These are phyloP conservation scores for Cotesia vestalis DNA, from an alignment of 1,140 invertebrate genomes.

Conservation along the genomic window DNA sequence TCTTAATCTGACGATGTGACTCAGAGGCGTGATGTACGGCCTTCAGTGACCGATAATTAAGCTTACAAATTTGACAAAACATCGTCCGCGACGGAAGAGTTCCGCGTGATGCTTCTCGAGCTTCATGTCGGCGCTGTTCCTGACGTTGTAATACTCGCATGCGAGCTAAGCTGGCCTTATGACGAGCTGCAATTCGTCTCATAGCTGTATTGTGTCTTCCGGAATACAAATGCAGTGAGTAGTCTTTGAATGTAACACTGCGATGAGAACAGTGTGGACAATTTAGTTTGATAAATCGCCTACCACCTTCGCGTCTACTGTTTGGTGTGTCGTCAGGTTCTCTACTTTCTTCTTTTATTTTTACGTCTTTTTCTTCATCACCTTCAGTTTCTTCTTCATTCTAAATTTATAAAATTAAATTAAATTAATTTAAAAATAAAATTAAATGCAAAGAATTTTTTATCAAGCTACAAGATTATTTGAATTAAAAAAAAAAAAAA, in stretches of 20 bases:
- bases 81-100: constrained; percentile 71
- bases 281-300: constrained; percentile 73
- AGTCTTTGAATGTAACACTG: constrained; percentile 77
- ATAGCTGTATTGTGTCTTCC: constrained; percentile 75
- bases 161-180: constrained; percentile 74
- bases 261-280: constrained; percentile 79
- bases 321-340: constrained; percentile 55
- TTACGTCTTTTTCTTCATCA: constrained; percentile 60
- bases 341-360: constrained; percentile 50
- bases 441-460: too few species aligned
- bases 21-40: constrained; percentile 78
- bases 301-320: constrained; percentile 56
- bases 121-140: constrained; percentile 75
- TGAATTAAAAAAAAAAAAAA: background rate
- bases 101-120: constrained; percentile 73
- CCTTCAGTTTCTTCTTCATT: constrained; percentile 63
- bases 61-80: constrained; percentile 81
- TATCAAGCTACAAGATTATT: background rate
- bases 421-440: background rate
- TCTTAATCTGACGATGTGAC: constrained; percentile 81
- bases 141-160: constrained; percentile 79
- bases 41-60: constrained; percentile 81
- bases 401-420: constrained; percentile 6
- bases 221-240: constrained; percentile 75
- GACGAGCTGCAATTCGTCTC: constrained; percentile 74